Evolutionary conservation across 30 jellyfish, hydroid and myxozoan genomes (phyloP), one percentile per base, ranked within the genome.

Genomic region (Morbakka virulenta): DNA sequence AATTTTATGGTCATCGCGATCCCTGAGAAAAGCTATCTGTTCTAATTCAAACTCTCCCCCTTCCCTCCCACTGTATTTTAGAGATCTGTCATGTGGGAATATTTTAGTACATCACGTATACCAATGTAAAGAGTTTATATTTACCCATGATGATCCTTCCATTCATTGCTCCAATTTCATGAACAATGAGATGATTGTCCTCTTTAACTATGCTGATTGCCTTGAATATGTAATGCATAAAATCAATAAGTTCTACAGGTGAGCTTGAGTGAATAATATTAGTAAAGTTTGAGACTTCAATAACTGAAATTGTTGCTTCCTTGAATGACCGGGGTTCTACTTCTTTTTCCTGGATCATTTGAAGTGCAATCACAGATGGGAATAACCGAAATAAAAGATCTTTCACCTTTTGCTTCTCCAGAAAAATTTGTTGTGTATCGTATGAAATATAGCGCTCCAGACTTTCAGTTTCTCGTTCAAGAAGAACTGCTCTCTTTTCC

Each of bases 391-490:
- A 11, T n/a, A 83, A 53, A 79, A 81, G 64, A 50, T 89, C 97
- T 28, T 63, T 52, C 27, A 64, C 14, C 83, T 83, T 89, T 32
- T 89, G 93, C 35, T 51, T 72, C 62, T 89, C 97, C 30, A 57
- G 72, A 24, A 50, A n/a, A 20, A 89, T 82, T 86, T 85, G 84
- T 22, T 67, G 72, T 0, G 89, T 83, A 73, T 89, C 97, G 31
- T 83, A 68, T 2, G 95, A 84, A 24, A 89, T 89, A 87, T 63
- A 89, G 35, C 69, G 57, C 52, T 89, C 97, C 34, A 89, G 62
- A 67, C 77, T 69, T 62, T 89, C 97, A 0, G 97, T 76, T 69
- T 89, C 97, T 67, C 87, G 70, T 79, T 89, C 95, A 0, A 89
- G 68, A 32, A 89, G 80, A 25, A 89, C 64, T 17, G 95, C 97